Evolutionary conservation across 2,113 vertebrate genomes (phyloP).

Genomic region (Pyxicephalus adspersus): DNA sequence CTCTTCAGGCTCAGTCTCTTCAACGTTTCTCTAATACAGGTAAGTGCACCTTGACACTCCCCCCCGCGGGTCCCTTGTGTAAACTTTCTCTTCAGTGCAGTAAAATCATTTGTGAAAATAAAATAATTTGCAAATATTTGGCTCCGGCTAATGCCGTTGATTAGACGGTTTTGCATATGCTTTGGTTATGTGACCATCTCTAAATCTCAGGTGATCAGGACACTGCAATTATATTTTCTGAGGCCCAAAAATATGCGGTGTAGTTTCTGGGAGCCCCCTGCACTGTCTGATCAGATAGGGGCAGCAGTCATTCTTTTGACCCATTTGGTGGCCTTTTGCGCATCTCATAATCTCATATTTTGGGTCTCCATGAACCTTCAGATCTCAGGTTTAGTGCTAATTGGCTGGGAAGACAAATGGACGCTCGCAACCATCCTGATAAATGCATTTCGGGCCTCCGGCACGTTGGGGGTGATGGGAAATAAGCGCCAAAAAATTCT

Average conservation of each 20-base stretch:
- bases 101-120: conserved; percentile 55
- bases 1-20: conserved; percentile 95
- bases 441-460: neutral
- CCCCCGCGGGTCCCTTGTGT: neutral
- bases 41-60: conserved; percentile 69
- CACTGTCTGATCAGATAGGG: neutral
- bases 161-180: neutral
- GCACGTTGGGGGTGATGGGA: neutral
- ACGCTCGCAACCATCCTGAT: neutral
- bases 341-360: conserved; percentile 34
- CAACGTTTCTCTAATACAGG: conserved; percentile 94
- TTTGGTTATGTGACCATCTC: neutral
- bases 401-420: conserved; percentile 22
- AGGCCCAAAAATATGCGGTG: no score
- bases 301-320: neutral
- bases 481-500: neutral
- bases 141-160: neutral
- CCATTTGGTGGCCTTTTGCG: no score
- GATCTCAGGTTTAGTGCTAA: neutral
- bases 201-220: no score
- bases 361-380: no score
- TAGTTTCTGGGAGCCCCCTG: no score
- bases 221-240: no score
- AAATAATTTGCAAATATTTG: conserved; percentile 26
- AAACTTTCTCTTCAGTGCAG: conserved; percentile 35